Conservation (phyloP, 2,113 vertebrate genomes). For the Onychostoma macrolepis region DNA sequence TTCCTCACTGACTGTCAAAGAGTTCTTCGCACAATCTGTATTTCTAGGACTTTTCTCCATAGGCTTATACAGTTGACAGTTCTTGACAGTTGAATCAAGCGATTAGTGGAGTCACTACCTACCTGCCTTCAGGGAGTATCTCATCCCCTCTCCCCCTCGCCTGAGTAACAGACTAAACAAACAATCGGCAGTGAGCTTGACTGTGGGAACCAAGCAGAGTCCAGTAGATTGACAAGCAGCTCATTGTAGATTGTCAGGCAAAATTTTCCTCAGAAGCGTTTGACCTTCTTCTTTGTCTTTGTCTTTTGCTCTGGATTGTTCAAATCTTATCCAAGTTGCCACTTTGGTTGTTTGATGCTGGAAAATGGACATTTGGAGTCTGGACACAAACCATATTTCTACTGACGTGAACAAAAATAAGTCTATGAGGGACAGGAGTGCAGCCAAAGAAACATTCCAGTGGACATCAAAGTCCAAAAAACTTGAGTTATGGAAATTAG, state of each 20-base stretch:
- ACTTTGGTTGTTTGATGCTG: background rate
- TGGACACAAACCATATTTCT: background rate
- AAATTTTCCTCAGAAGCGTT: background rate
- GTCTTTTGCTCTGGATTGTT: background rate
- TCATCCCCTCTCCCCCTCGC: background rate
- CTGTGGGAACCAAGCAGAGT: conserved; percentile 28
- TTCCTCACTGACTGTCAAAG: background rate
- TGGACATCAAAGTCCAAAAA: background rate
- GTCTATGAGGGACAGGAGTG: background rate
- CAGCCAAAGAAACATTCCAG: conserved; percentile 9
- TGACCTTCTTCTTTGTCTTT: background rate
- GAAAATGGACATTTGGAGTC: background rate
- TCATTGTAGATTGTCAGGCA: background rate
- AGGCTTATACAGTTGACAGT: conserved; percentile 21
- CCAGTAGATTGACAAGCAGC: background rate
- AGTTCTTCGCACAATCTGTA: background rate
- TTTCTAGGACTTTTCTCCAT: conserved; percentile 2
- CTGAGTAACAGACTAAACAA: conserved; percentile 33
- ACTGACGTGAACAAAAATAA: background rate
- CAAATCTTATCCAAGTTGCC: background rate
- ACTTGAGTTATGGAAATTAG: background rate
- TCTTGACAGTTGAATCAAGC: conserved; percentile 30
- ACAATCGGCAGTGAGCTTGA: conserved; percentile 3
- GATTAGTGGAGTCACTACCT: conserved; percentile 2
- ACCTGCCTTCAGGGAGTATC: conserved; percentile 37